These are phyloP conservation scores for Hymenopus coronatus DNA, from an alignment of 2,888 invertebrate species.

Conservation along the genomic window DNA sequence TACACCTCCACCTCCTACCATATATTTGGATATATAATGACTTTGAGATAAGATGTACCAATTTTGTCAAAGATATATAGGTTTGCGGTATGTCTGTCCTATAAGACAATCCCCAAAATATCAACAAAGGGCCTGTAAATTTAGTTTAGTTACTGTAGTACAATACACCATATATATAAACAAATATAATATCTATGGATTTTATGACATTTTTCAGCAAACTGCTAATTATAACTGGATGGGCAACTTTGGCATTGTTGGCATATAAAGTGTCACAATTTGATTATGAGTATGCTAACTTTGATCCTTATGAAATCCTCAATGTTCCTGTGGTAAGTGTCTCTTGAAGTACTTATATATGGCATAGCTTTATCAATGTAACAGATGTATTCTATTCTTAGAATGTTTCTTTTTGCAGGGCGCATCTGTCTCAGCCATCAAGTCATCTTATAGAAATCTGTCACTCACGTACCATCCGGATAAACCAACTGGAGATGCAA, in stretches of 20 bases:
- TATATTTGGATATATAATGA: too few relatives aligned
- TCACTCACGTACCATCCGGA: slow-evolving; percentile 96
- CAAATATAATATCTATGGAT: not conserved
- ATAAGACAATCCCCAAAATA: too few relatives aligned
- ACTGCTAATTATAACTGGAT: slow-evolving; percentile 73
- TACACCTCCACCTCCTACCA: too few relatives aligned
- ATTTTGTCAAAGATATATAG: too few relatives aligned
- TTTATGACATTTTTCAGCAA: slow-evolving; percentile 56
- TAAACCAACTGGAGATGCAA: slow-evolving; percentile 94
- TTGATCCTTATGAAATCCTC: slow-evolving; percentile 97
- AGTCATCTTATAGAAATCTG: slow-evolving; percentile 91
- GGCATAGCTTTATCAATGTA: not conserved
- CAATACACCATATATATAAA: too few relatives aligned
- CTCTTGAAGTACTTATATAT: not conserved
- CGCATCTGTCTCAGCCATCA: slow-evolving; percentile 84
- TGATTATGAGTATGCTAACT: slow-evolving; percentile 97
- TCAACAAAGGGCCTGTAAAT: too few relatives aligned
- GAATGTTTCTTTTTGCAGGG: slow-evolving; percentile 53
- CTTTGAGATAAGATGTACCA: too few relatives aligned
- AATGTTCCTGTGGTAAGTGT: slow-evolving; percentile 72
- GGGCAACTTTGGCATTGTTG: slow-evolving; percentile 75
- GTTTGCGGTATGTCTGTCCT: too few relatives aligned
- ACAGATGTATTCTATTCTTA: not conserved
- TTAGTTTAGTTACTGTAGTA: too few relatives aligned
- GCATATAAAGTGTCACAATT: slow-evolving; percentile 93